Evolutionary conservation across 2,888 invertebrate genomes (phyloP).

Genomic region (Thyatira batis): DNA sequence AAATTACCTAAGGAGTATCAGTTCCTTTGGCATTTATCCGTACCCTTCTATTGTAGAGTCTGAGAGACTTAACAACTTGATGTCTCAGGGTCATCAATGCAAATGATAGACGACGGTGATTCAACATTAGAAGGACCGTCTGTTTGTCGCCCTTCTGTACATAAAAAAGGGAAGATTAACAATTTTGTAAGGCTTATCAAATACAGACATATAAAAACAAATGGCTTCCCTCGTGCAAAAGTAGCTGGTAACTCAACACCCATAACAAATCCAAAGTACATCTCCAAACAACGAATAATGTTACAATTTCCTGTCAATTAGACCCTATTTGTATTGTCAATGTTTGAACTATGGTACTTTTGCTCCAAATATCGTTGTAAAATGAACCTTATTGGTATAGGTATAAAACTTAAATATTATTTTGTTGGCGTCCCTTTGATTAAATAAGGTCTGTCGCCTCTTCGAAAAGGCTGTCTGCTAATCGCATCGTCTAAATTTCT

Average conservation of each 20-base stretch:
- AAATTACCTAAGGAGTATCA: no score
- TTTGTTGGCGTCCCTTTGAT: background rate
- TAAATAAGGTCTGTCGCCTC: constrained; percentile 11
- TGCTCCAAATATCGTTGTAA: constrained; percentile 5
- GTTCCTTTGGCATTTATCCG: no score
- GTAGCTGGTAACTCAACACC: background rate
- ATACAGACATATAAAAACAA: background rate
- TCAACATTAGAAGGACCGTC: no score
- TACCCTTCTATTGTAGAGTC: no score
- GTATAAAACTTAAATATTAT: background rate
- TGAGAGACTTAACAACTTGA: no score
- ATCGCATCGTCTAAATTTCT: constrained; percentile 13
- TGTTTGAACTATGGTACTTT: constrained; percentile 39
- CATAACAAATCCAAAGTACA: constrained; percentile 36
- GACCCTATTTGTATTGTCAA: constrained; percentile 38
- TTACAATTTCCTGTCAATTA: constrained; percentile 72
- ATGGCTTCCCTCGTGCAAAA: background rate
- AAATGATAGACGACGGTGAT: no score
- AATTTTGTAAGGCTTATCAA: background rate
- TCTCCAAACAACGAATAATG: constrained; percentile 56
- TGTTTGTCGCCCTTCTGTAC: no score
- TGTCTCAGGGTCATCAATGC: no score
- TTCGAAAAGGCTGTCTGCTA: constrained; percentile 17
- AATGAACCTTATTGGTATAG: background rate
- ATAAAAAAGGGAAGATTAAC: no score